Evolutionary conservation across 2,113 vertebrate genomes (phyloP).

Genomic region (Proterorhinus semilunaris): DNA sequence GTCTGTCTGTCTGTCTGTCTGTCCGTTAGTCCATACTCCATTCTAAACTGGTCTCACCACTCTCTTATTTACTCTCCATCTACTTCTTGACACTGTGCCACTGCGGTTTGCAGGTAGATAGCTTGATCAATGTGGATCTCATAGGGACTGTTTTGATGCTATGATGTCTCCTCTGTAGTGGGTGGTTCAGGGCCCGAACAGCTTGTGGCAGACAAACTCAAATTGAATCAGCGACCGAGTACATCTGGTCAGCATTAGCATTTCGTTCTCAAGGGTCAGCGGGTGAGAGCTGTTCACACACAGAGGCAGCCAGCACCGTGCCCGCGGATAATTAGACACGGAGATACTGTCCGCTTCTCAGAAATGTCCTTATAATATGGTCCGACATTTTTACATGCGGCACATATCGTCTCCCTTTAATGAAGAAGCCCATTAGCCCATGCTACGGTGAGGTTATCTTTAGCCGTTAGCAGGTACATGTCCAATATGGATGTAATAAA

Average conservation of each 20-base stretch:
- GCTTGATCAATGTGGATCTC: conserved; percentile 10
- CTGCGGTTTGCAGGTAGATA: background rate
- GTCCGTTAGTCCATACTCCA: too few species aligned
- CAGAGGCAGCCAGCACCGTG: conserved; percentile 27
- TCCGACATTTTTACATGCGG: conserved; percentile 21
- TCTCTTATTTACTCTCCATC: background rate
- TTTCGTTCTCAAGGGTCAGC: conserved; percentile 54
- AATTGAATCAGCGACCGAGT: conserved; percentile 57
- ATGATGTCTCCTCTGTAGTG: conserved; percentile 19
- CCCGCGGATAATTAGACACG: conserved; percentile 50
- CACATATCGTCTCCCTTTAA: background rate
- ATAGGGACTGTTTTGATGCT: conserved; percentile 13
- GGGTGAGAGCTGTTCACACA: conserved; percentile 54
- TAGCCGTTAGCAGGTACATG: background rate
- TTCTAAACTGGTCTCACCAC: background rate
- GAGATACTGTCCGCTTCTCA: conserved; percentile 20
- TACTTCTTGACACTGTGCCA: background rate
- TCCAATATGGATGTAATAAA: background rate
- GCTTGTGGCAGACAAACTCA: conserved; percentile 43
- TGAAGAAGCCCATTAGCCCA: background rate
- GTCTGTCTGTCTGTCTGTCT: too few species aligned
- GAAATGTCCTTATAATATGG: conserved; percentile 8
- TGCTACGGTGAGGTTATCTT: background rate
- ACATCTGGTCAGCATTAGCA: conserved; percentile 72
- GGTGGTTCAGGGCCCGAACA: conserved; percentile 34